These are phyloP conservation scores for Parnassius smintheus DNA, from an alignment of 2,888 invertebrate species.

Conservation along the genomic window DNA sequence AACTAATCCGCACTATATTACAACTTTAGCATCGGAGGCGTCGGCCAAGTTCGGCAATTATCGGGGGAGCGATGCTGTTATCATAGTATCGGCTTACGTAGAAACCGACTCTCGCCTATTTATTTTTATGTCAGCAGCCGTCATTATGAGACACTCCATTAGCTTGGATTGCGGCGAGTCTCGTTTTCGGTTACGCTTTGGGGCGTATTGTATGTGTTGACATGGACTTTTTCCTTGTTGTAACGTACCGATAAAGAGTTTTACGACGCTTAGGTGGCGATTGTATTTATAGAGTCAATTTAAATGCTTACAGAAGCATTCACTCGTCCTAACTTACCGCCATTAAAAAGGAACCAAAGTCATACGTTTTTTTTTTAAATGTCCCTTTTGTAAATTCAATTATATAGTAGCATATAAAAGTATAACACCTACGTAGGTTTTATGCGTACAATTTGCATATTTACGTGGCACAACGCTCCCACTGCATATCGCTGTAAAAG, in stretches of 20 bases:
- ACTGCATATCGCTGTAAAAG: too few relatives aligned
- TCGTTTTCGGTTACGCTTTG: slow-evolving; percentile 77
- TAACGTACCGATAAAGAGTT: slow-evolving; percentile 10
- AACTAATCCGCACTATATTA: slow-evolving; percentile 66
- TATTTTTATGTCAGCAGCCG: slow-evolving; percentile 82
- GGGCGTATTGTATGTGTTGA: slow-evolving; percentile 68
- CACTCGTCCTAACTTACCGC: too few relatives aligned
- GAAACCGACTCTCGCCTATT: slow-evolving; percentile 81
- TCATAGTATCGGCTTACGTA: slow-evolving; percentile 82
- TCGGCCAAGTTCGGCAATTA: slow-evolving; percentile 77
- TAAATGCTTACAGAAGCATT: too few relatives aligned
- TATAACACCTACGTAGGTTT: too few relatives aligned
- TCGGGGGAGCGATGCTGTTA: slow-evolving; percentile 79
- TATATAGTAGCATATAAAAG: too few relatives aligned
- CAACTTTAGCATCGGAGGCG: slow-evolving; percentile 48
- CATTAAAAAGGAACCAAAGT: too few relatives aligned
- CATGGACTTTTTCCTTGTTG: slow-evolving; percentile 33
- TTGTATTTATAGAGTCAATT: too few relatives aligned
- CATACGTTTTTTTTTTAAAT: too few relatives aligned
- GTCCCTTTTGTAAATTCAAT: too few relatives aligned
- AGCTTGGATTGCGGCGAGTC: slow-evolving; percentile 78
- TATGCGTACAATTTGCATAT: too few relatives aligned
- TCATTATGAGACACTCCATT: slow-evolving; percentile 82
- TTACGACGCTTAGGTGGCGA: background rate
- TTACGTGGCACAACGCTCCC: too few relatives aligned